Percentiles rank a stretch among this genome's conserved stretches.
Conservation (phyloP, 1,140 invertebrate genomes). For the Drosophila seguyi region DNA sequence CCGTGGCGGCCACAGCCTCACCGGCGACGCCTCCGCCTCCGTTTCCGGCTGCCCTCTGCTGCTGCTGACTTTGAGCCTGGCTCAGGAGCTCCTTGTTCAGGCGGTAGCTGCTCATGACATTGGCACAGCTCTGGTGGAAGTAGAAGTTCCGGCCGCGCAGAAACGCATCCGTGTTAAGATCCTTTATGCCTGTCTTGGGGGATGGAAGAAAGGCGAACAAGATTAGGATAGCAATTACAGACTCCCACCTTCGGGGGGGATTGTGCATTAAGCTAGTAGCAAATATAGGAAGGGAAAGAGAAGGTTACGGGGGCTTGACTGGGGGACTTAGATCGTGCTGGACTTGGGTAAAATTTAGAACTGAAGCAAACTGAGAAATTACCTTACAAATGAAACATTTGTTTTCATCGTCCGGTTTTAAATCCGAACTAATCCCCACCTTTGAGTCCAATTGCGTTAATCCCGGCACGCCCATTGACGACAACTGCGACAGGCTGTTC, state of each 20-base stretch:
- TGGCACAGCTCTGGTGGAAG: slow-evolving; percentile 84
- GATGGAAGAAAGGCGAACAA: slow-evolving; percentile 24
- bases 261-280: slow-evolving; percentile 18
- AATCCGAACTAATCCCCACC: slow-evolving; percentile 85
- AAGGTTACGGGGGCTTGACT: slow-evolving; percentile 4
- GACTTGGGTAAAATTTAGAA: slow-evolving; percentile 46
- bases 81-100: slow-evolving; percentile 78
- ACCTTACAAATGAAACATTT: slow-evolving; percentile 86
- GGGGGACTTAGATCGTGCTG: slow-evolving; percentile 32
- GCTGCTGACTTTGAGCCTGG: slow-evolving; percentile 66
- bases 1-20: slow-evolving; percentile 37
- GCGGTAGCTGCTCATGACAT: slow-evolving; percentile 82
- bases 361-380: slow-evolving; percentile 83
- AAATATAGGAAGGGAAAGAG: slow-evolving; percentile 2
- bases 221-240: slow-evolving; percentile 21
- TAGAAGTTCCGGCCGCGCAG: slow-evolving; percentile 83
- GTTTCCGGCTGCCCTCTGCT: slow-evolving; percentile 28
- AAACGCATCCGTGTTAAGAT: slow-evolving; percentile 81
- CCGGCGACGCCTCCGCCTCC: slow-evolving; percentile 10
- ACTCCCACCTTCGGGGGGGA: neutral
- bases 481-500: slow-evolving; percentile 67
- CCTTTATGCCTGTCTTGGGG: slow-evolving; percentile 85
- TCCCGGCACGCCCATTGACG: slow-evolving; percentile 78
- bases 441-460: slow-evolving; percentile 85
- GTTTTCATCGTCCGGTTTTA: slow-evolving; percentile 85